phyloP scores from a whole-genome alignment of 2,797 vertebrate species.

The Lagorchestes hirsutus region DNA sequence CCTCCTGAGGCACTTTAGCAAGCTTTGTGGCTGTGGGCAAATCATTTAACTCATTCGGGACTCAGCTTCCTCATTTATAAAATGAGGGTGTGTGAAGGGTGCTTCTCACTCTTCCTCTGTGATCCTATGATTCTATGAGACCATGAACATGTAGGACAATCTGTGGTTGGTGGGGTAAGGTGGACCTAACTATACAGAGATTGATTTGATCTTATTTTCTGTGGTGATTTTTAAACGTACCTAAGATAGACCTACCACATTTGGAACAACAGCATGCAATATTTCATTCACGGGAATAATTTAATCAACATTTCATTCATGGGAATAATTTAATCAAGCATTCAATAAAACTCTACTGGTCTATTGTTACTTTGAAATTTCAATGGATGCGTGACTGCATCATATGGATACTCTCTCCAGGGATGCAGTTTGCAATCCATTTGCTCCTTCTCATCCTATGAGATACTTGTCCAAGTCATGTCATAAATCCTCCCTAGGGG shows the following conservation, averaged over 20 bases:
- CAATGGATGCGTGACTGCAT: not conserved
- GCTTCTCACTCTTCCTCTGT: not conserved
- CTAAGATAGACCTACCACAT: not conserved
- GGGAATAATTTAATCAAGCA: not conserved
- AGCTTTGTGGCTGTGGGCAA: not conserved
- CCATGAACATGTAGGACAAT: not conserved
- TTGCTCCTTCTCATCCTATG: not conserved
- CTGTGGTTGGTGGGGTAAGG: not conserved
- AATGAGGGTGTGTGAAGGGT: not conserved
- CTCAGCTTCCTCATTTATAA: not conserved
- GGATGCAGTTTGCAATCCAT: not conserved
- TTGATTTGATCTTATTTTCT: not conserved
- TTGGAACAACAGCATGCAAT: not conserved
- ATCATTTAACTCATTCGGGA: not conserved
- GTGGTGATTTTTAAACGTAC: not conserved
- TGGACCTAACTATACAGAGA: not conserved
- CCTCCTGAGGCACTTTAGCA: not conserved
- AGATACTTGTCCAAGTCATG: not conserved
- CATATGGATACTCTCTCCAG: not conserved
- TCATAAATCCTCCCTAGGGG: not conserved
- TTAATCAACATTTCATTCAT: not conserved
- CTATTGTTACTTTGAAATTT: not conserved
- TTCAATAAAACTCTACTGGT: not conserved
- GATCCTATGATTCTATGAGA: not conserved
- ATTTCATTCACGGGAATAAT: not conserved